Base-by-base conservation (phyloP, 2,113 vertebrate genomes). In the Platysternon megacephalum region DNA sequence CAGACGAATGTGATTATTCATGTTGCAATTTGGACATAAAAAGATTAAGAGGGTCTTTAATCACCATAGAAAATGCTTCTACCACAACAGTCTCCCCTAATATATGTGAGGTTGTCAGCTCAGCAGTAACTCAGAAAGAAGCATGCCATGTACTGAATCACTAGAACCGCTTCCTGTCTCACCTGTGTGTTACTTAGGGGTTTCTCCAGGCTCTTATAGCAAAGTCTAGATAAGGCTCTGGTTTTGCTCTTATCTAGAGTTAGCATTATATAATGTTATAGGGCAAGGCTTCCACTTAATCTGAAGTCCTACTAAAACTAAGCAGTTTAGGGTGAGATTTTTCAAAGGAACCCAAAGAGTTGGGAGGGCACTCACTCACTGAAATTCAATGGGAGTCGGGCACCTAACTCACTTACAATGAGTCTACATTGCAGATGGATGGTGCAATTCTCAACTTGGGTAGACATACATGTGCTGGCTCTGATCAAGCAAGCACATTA, bases 141-240 rank as follows among this genome's bases (percentile, higher is more conserved):
- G 3, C 79, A 39, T 46, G 83, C 19, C 87, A 89, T 0, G 0
- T 14, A 32, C 5, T 86, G 22, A 68, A 32, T 1, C 19, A 82
- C 14, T 61, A 78, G 76, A 90, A 7, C 6, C 1, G 22, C 11
- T 51, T 11, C 21, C 11, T 6, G 32, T 8, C n/a, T 91, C 84
- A 87, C 8, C 84, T 74, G 5, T 21, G 10, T 0, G 2, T 85
- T 12, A 49, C 58, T 2, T 49, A 85, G 26, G 44, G 79, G 49
- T 58, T 24, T 82, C 84, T 24, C 2, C 0, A 52, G 32, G 53
- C 53, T 68, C 29, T 19, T 0, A 78, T 24, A 87, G 65, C 28
- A 87, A 79, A 65, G 28, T 49, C 56, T 79, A 7, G 0, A 16
- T 19, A 35, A 3, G 19, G 24, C 48, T 84, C 81, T 83, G 56